Evolutionary conservation across 2,888 invertebrate species (phyloP), one percentile per base, ranked within the genome.

Genomic region (Mythimna loreyi): DNA sequence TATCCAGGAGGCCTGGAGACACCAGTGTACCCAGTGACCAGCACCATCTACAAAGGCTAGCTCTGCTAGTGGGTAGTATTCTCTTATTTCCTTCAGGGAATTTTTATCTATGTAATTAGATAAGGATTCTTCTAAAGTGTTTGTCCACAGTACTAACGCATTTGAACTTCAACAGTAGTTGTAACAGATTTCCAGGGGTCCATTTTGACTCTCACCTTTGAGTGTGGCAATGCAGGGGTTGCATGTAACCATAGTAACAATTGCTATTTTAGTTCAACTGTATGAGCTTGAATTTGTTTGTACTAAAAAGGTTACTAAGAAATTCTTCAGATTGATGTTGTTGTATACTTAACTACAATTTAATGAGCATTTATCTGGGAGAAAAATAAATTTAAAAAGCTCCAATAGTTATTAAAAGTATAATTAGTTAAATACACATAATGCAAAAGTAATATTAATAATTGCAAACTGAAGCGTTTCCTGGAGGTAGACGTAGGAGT

Each of bases 21-120:
- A 33, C 13, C n/a, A n/a, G n/a, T 99, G 99, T 1, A 99, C 97
- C 98, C 99, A 98, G 92, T 99, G 99, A 0, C 99, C 98, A 9
- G 99, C 98, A 47, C 97, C 98, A 59, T 97, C 96, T 62, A 99
- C 96, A 81, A 97, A 97, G 57, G 95, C 90, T 85, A 99, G 96
- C 77, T 97, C 94, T 0, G 98, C 97, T 9, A 96, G 91, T 0
- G 98, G 98, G 87, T 98, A 99, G 64, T 97, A 93, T 75, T 97
- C 96, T 86, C 96, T 95, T 67, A 98, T 98, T 68, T 94, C 93
- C 8, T 93, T 92, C 55, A 97, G 95, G 88, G 98, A 97, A 88
- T 91, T 92, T 83, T 92, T 94, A 19, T 40, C 16, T 40, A 19
- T 16, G 5, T 40, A 19, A 40, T 19, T 5, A 40, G 16, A 40